A percentile compares a stretch with the other conserved stretches of the same genome.
Evolutionary conservation across 1,140 invertebrate genomes (phyloP).

Genomic region (Cotesia vestalis): DNA sequence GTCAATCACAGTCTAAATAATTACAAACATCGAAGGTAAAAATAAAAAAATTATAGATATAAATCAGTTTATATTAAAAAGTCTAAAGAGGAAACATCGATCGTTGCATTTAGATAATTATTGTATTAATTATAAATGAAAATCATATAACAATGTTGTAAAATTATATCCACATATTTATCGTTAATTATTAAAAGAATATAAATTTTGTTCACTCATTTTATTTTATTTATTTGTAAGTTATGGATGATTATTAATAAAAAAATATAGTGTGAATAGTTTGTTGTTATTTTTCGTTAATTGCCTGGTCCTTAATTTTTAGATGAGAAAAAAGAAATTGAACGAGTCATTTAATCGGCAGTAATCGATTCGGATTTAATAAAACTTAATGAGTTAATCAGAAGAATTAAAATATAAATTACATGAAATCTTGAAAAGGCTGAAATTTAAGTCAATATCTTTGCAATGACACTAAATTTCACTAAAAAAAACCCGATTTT

Average conservation of each 20-base stretch:
- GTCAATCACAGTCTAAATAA: not conserved
- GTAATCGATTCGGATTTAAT: too few species aligned
- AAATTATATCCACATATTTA: conserved; percentile 26
- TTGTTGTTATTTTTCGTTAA: too few species aligned
- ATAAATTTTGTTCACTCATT: conserved; percentile 31
- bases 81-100: conserved; percentile 30
- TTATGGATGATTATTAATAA: conserved; percentile 26
- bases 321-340: too few species aligned
- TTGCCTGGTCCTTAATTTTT: too few species aligned
- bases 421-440: too few species aligned
- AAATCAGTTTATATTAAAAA: not conserved
- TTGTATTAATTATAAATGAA: not conserved
- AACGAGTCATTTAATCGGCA: too few species aligned
- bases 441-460: too few species aligned
- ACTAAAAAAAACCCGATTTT: too few species aligned
- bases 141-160: conserved; percentile 1
- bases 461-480: too few species aligned
- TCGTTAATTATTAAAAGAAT: not conserved
- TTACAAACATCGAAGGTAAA: not conserved
- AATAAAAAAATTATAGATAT: not conserved
- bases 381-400: too few species aligned
- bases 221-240: conserved; percentile 35
- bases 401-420: too few species aligned
- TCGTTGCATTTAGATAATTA: conserved; percentile 43
- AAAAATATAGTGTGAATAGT: conserved; percentile 14